phyloP scores from a whole-genome alignment of 1,140 invertebrate genomes.

The Zaprionus kolodkinae region DNA sequence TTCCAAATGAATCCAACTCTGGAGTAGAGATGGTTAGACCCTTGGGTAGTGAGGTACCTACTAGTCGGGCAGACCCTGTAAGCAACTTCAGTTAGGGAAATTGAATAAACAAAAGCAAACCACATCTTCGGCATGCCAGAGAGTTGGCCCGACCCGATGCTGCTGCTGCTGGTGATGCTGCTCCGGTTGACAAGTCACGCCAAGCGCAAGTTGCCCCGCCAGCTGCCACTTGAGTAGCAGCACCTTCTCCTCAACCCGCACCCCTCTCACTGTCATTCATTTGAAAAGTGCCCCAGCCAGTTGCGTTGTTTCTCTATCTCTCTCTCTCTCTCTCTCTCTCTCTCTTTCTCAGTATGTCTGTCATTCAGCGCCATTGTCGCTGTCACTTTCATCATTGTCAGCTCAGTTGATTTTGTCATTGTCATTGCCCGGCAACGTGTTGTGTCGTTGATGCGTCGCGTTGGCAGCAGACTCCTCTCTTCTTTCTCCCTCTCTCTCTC shows the following conservation, averaged over 20 bases:
- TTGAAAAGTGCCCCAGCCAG: conserved; percentile 15
- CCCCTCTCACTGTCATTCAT: background rate
- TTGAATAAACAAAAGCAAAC: conserved; percentile 55
- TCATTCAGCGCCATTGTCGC: conserved; percentile 60
- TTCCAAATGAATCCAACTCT: too few relatives aligned
- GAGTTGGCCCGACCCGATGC: conserved; percentile 33
- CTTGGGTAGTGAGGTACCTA: background rate
- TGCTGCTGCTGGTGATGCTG: conserved; percentile 13
- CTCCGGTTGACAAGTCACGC: conserved; percentile 69
- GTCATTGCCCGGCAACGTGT: conserved; percentile 54
- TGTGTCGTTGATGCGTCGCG: conserved; percentile 4
- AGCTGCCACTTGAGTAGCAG: conserved; percentile 53
- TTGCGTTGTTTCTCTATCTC: background rate
- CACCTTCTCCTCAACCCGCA: background rate
- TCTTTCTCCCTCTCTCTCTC: background rate
- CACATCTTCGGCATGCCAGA: conserved; percentile 49
- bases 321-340: background rate
- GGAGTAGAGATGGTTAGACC: too few relatives aligned
- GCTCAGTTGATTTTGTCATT: conserved; percentile 74
- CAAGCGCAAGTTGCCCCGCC: conserved; percentile 61
- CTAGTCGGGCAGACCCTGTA: background rate
- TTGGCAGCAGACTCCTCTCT: conserved; percentile 7
- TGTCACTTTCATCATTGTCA: conserved; percentile 79
- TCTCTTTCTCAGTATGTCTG: conserved; percentile 12
- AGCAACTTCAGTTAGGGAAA: background rate